Evolutionary conservation across 2,113 vertebrate genomes (phyloP), one percentile per base, ranked within the genome.

Genomic region (Kryptolebias marmoratus): DNA sequence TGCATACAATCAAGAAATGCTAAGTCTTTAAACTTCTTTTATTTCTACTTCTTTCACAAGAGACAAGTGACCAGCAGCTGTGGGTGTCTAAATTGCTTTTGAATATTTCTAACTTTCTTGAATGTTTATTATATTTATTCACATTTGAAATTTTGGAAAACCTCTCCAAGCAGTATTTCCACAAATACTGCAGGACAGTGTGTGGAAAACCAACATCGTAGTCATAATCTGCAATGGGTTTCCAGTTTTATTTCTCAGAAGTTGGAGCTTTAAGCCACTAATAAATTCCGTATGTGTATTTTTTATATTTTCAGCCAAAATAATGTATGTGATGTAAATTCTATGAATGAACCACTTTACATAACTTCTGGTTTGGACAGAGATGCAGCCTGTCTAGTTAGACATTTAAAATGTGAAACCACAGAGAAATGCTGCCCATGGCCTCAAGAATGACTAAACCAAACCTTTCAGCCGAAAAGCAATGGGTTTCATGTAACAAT

Each of bases 401-500:
- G 88, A 81, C 83, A 82, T 90, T 86, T 49, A 88, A 86, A 89
- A 69, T 91, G 61, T 14, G 59, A 91, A 92, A 90, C 88, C 89
- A 82, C 90, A 92, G 56, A 75, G 86, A 94, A 90, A 87, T 87
- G 84, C 81, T 70, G 82, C 84, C 92, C 78, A 32, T 78, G 87
- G 92, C 91, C 92, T 90, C 91, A 93, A 93, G 92, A 91, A 91
- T 84, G 90, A 84, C 80, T 87, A 84, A 64, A 87, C 84, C 92
- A 86, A 92, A 83, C 71, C 89, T 89, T 89, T 90, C 84, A 87
- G 83, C 81, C 77, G 86, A 75, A 88, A 93, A 88, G 87, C 92
- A 91, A 90, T 94, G 84, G 75, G 87, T 84, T 90, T 90, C 87
- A 85, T 93, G 91, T 91, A 93, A 93, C 90, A 94, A 92, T 93